Conservation (phyloP, 2,113 vertebrate genomes). For the Diadophis punctatus region DNA sequence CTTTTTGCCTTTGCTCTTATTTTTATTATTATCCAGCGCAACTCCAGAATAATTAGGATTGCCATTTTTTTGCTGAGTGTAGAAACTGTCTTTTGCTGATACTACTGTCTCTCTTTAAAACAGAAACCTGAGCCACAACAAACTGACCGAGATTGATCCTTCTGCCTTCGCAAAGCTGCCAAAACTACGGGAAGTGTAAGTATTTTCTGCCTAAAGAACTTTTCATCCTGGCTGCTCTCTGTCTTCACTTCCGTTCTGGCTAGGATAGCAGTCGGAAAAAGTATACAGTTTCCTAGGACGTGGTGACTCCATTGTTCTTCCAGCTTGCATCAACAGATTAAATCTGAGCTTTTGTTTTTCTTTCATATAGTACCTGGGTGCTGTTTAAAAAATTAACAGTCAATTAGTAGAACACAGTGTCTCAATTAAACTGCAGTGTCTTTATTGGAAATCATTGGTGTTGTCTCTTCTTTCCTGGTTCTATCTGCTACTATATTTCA, state of each 20-base stretch:
- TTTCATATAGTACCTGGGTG: not conserved
- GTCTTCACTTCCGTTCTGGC: slow-evolving; percentile 1
- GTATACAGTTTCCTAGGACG: slow-evolving; percentile 23
- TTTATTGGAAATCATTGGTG: slow-evolving; percentile 46
- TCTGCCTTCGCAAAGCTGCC: slow-evolving; percentile 79
- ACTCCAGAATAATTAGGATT: slow-evolving; percentile 37
- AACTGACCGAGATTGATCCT: slow-evolving; percentile 77
- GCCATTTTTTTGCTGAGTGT: slow-evolving; percentile 41
- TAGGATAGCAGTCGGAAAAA: slow-evolving; percentile 29
- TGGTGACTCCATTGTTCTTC: slow-evolving; percentile 5
- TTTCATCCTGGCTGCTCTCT: not conserved
- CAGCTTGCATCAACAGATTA: not conserved
- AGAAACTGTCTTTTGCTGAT: slow-evolving; percentile 45
- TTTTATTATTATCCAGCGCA: not conserved
- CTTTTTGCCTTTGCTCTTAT: not conserved
- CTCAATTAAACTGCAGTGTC: slow-evolving; percentile 7
- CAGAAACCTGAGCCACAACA: slow-evolving; percentile 95
- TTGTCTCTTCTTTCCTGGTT: not conserved
- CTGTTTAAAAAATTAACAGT: slow-evolving; percentile 15
- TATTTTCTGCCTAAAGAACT: slow-evolving; percentile 54
- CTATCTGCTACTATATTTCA: slow-evolving; percentile 8
- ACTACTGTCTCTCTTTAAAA: slow-evolving; percentile 49
- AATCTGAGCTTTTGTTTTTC: not conserved
- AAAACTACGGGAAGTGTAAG: slow-evolving; percentile 92
- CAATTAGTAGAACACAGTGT: slow-evolving; percentile 47